Evolutionary conservation across 2,888 invertebrate genomes (phyloP).

Genomic region (Coleophora deauratella): DNA sequence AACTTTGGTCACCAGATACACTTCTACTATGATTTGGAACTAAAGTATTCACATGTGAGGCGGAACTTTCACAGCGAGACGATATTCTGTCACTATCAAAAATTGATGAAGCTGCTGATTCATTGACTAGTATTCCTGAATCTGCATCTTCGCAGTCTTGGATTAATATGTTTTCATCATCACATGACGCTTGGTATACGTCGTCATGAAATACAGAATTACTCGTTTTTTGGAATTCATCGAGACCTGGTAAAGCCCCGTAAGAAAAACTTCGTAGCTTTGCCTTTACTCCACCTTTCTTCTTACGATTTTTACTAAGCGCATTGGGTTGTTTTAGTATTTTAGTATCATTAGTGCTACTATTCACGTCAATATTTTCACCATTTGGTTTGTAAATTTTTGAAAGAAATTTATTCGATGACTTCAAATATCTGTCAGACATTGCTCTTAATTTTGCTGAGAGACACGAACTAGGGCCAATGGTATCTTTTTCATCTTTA

Average conservation of each 20-base stretch:
- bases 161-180: conserved; percentile 70
- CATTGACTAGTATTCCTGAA: conserved; percentile 83
- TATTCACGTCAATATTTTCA: conserved; percentile 31
- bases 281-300: conserved; percentile 59
- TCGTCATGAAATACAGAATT: conserved; percentile 78
- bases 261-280: conserved; percentile 82
- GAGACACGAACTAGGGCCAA: conserved; percentile 76
- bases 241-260: conserved; percentile 81
- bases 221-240: conserved; percentile 77
- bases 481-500: conserved; percentile 62
- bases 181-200: conserved; percentile 60
- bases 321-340: conserved; percentile 38
- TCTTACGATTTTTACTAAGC: conserved; percentile 50
- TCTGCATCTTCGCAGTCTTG: conserved; percentile 82
- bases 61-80: conserved; percentile 68
- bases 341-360: conserved; percentile 36
- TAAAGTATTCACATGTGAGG: conserved; percentile 54
- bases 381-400: conserved; percentile 76
- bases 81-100: conserved; percentile 73
- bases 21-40: conserved; percentile 61
- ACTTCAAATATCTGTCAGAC: conserved; percentile 82
- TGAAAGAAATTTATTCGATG: conserved; percentile 79
- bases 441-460: conserved; percentile 81
- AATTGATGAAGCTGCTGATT: conserved; percentile 79
- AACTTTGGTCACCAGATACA: conserved; percentile 65